phyloP scores from a whole-genome alignment of 2,888 invertebrate genomes.

The Pharmacophagus antenor region DNA sequence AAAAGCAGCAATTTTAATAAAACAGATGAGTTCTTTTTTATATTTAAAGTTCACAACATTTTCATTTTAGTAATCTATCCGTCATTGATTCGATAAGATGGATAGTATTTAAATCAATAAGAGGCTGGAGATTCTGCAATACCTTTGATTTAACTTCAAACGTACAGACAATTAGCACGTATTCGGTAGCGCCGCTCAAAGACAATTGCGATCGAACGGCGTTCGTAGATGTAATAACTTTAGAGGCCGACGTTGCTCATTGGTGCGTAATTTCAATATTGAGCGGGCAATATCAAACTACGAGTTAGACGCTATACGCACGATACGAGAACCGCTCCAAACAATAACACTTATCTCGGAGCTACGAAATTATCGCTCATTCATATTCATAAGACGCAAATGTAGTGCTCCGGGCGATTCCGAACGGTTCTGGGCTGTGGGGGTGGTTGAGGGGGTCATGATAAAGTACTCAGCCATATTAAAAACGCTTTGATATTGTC shows the following conservation, averaged over 20 bases:
- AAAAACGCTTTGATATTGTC: constrained; percentile 35
- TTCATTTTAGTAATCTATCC: too few relatives aligned
- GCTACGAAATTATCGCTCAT: constrained; percentile 57
- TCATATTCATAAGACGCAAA: constrained; percentile 64
- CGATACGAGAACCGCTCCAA: constrained; percentile 42
- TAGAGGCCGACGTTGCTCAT: constrained; percentile 11
- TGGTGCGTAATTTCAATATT: constrained; percentile 27
- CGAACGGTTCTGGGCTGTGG: constrained; percentile 25
- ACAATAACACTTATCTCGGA: constrained; percentile 66
- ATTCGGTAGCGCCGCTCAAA: constrained; percentile 3
- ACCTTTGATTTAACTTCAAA: neutral
- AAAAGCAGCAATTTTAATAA: too few relatives aligned
- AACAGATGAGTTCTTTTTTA: too few relatives aligned
- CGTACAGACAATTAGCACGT: neutral
- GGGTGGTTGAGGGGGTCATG: constrained; percentile 33
- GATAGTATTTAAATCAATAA: too few relatives aligned
- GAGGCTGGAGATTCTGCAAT: neutral
- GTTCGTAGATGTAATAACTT: constrained; percentile 11
- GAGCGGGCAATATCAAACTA: constrained; percentile 15
- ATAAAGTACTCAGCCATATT: constrained; percentile 44
- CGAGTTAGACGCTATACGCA: constrained; percentile 25
- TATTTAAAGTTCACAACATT: too few relatives aligned
- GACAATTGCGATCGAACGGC: constrained; percentile 11
- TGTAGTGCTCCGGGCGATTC: constrained; percentile 40
- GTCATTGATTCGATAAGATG: too few relatives aligned